Percentiles rank a stretch among this genome's conserved stretches.
Conservation (phyloP, 2,113 vertebrate genomes). For the Serilophus lunatus region DNA sequence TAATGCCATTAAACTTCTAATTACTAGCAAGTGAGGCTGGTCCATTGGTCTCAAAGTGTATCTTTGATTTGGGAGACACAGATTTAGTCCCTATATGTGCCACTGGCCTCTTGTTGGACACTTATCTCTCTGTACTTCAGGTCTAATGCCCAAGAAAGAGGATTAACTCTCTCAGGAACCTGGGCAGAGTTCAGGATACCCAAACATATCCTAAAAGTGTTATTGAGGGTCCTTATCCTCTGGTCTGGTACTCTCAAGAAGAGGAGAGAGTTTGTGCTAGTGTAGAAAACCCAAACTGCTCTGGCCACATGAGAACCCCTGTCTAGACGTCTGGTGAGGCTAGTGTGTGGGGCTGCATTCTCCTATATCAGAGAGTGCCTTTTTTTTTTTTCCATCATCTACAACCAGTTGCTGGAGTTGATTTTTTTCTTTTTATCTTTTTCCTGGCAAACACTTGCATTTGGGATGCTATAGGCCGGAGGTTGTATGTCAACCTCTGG, state of each 20-base stretch:
- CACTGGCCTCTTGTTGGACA: not conserved
- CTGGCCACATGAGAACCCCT: not conserved
- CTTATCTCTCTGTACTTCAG: not conserved
- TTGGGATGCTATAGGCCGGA: not conserved
- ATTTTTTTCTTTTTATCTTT: not conserved
- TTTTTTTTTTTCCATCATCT: not conserved
- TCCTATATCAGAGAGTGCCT: not conserved
- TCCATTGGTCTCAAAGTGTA: not conserved
- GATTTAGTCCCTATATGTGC: not conserved
- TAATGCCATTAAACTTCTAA: constrained; percentile 2
- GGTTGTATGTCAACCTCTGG: not conserved
- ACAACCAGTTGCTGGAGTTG: not conserved
- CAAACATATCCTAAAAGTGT: not conserved
- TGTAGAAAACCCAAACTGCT: not conserved
- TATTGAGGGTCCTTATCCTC: not conserved
- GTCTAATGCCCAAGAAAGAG: not conserved
- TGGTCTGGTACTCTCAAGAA: not conserved
- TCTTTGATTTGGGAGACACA: not conserved
- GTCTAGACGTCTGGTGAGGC: not conserved
- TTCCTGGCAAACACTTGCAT: not conserved
- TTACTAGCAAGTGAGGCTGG: not conserved
- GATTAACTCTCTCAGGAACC: not conserved
- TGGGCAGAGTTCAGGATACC: not conserved
- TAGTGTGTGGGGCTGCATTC: not conserved
- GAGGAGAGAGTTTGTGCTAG: not conserved